A percentile compares a stretch with the other conserved stretches of the same genome.
phyloP scores from a whole-genome alignment of 2,888 invertebrate genomes.

The Leptinotarsa haldemani region DNA sequence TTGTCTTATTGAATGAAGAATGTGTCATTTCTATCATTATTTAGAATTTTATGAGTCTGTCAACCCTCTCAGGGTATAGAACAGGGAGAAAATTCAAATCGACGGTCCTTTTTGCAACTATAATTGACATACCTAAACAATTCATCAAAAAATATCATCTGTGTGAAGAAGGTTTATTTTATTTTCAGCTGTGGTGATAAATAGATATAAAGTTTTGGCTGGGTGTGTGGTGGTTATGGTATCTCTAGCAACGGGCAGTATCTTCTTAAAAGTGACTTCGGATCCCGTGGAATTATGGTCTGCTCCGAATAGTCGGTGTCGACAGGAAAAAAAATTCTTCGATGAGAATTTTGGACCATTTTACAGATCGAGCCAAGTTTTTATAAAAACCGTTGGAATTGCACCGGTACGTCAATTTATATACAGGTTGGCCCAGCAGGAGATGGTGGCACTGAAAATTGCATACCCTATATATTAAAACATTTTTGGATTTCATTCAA shows the following conservation, averaged over 20 bases:
- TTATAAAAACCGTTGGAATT: constrained; percentile 75
- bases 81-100: too few relatives aligned
- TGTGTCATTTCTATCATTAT: too few relatives aligned
- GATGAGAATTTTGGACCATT: constrained; percentile 91
- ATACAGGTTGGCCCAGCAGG: background rate
- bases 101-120: too few relatives aligned
- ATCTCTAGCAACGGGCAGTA: constrained; percentile 76
- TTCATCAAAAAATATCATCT: too few relatives aligned
- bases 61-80: too few relatives aligned
- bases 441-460: too few relatives aligned
- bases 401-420: constrained; percentile 65
- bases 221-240: constrained; percentile 73
- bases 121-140: too few relatives aligned
- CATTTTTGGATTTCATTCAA: too few relatives aligned
- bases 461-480: too few relatives aligned
- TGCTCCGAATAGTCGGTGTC: constrained; percentile 80
- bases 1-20: too few relatives aligned
- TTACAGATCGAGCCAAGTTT: constrained; percentile 90
- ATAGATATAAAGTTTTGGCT: constrained; percentile 75
- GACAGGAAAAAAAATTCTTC: constrained; percentile 87
- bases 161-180: background rate
- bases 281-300: constrained; percentile 97
- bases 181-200: constrained; percentile 72
- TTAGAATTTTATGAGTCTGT: too few relatives aligned
- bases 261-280: constrained; percentile 78